Evolutionary conservation across 2,113 vertebrate species (phyloP), one percentile per base, ranked within the genome.

Genomic region (Pterocles orientalis): DNA sequence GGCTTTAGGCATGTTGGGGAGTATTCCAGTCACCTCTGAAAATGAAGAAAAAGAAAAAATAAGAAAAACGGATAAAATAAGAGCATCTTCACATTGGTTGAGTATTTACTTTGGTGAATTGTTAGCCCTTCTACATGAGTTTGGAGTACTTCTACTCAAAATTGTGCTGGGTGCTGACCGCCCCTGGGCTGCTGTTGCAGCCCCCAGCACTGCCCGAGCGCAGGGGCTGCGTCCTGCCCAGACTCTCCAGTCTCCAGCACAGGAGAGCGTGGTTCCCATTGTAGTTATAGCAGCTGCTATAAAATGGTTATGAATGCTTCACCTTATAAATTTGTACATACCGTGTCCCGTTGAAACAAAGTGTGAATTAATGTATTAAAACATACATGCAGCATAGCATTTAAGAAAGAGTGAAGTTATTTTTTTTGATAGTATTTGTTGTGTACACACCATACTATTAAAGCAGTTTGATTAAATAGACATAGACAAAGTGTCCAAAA

Each of bases 161-260:
- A 5, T 14, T 29, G 7, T 0, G 0, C 26, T 43, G 43, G 18
- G 3, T 41, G n/a, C 43, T 26, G 26, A 3, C 16, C 17, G 18
- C 36, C 23, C 47, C 36, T 14, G n/a, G 33, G 54, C 41, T 36
- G 16, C 56, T 18, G 12, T 48, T 56, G 18, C 39, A 29, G 68
- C 56, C 47, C 1, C 7, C 10, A 10, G 28, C 1, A 2, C 43
- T 70, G 64, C 45, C 62, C 4, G 1, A 45, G 53, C 7, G 3
- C 47, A 1, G 34, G 0, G 1, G 41, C 47, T 23, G n/a, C 12
- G 5, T 17, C 41, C 51, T 65, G n/a, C 13, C 25, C 1, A 2
- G 16, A 24, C 33, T 48, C 28, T 28, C 23, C 28, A 14, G 24
- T 39, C 39, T 14, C 34, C 34, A 21, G 28, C 2, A 0, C 18